phyloP scores from a whole-genome alignment of 92 coral and sea anemone genomes.

The Parazoanthus swiftii region DNA sequence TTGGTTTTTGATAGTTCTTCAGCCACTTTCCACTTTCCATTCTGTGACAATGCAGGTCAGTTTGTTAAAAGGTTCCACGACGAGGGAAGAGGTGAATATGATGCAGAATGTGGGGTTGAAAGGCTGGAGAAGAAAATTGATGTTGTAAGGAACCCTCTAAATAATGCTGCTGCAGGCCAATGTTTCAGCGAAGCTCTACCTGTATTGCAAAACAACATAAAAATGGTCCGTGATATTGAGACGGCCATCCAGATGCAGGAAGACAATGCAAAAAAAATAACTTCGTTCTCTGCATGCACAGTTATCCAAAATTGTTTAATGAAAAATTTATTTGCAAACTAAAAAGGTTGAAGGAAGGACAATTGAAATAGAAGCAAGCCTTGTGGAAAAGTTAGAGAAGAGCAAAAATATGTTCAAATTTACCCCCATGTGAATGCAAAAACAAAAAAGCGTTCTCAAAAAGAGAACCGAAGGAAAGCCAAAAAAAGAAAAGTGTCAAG shows the following conservation, averaged over 20 bases:
- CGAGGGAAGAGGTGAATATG: slow-evolving; percentile 43
- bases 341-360: slow-evolving; percentile 29
- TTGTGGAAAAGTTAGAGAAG: slow-evolving; percentile 36
- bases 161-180: slow-evolving; percentile 40
- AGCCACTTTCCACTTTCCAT: slow-evolving; percentile 53
- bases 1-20: slow-evolving; percentile 39
- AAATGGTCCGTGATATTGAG: slow-evolving; percentile 42
- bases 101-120: slow-evolving; percentile 24
- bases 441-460: slow-evolving; percentile 46
- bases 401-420: slow-evolving; percentile 42
- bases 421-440: slow-evolving; percentile 33
- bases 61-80: slow-evolving; percentile 36
- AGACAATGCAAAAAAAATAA: slow-evolving; percentile 40
- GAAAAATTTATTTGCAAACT: slow-evolving; percentile 48
- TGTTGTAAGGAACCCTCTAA: neutral
- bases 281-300: slow-evolving; percentile 32
- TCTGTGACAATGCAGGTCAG: slow-evolving; percentile 38
- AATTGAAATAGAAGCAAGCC: slow-evolving; percentile 39
- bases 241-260: slow-evolving; percentile 47
- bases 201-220: slow-evolving; percentile 40
- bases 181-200: slow-evolving; percentile 32
- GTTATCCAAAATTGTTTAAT: slow-evolving; percentile 21
- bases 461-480: slow-evolving; percentile 45
- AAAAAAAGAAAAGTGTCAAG: slow-evolving; percentile 42
- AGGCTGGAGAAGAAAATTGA: slow-evolving; percentile 21